These are phyloP conservation scores for Capricornis sumatraensis DNA, from an alignment of 2,113 vertebrate genomes.

Conservation along the genomic window DNA sequence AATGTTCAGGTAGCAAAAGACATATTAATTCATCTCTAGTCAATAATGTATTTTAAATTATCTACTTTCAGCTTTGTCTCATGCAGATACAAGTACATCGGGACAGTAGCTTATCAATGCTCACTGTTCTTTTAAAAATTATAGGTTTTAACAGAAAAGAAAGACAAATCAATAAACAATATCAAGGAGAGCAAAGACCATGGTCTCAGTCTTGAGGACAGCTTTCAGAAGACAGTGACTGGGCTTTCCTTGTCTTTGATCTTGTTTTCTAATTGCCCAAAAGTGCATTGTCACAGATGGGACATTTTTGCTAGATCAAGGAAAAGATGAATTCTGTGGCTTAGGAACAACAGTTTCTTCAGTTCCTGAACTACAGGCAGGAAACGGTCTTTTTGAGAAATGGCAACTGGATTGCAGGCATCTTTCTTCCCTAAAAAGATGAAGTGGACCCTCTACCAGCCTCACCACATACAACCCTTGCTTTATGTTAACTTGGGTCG, in stretches of 20 bases:
- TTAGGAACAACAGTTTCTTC: slow-evolving; percentile 43
- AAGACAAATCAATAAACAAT: neutral
- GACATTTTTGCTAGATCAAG: slow-evolving; percentile 40
- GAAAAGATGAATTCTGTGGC: neutral
- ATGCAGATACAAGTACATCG: neutral
- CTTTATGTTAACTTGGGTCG: neutral
- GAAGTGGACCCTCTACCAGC: neutral
- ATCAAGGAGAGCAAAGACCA: neutral
- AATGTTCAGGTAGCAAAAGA: neutral
- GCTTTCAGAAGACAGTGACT: neutral
- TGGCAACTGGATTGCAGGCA: neutral
- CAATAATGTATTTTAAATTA: neutral
- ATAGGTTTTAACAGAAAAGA: neutral
- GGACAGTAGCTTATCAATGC: neutral
- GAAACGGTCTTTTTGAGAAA: slow-evolving; percentile 33
- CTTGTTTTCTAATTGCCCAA: slow-evolving; percentile 48
- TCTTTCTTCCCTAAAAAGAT: slow-evolving; percentile 40
- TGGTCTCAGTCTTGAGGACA: neutral
- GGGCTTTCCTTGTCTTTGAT: slow-evolving; percentile 12
- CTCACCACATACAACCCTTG: slow-evolving; percentile 1
- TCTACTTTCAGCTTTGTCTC: neutral
- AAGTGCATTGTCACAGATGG: slow-evolving; percentile 24
- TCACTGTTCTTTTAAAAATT: neutral
- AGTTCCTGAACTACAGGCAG: neutral
- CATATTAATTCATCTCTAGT: neutral